phyloP scores from a whole-genome alignment of 2,113 vertebrate genomes.

The Chlorodrepanis virens region DNA sequence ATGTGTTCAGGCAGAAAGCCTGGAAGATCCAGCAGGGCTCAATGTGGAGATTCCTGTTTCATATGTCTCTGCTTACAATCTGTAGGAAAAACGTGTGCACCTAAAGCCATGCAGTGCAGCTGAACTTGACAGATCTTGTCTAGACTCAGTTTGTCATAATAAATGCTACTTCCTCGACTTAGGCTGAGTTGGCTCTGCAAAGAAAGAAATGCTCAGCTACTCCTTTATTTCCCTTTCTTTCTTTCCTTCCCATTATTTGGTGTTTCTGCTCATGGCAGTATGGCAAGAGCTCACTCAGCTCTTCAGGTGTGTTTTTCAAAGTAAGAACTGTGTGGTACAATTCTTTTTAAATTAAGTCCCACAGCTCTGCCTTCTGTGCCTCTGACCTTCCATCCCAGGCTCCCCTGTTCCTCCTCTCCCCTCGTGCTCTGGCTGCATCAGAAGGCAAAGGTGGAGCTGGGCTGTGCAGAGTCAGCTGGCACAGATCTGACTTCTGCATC shows the following conservation, averaged over 20 bases:
- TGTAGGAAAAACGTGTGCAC: background rate
- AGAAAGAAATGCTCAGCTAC: background rate
- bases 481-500: background rate
- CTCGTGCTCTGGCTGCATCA: background rate
- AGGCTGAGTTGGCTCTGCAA: background rate
- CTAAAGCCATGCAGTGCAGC: background rate
- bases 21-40: background rate
- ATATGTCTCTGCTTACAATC: background rate
- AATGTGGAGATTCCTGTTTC: background rate
- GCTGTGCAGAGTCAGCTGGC: background rate
- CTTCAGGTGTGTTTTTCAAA: background rate
- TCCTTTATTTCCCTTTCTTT: background rate
- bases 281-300: background rate
- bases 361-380: background rate
- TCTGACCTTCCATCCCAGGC: background rate
- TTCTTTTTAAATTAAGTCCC: background rate
- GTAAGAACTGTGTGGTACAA: background rate
- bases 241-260: background rate
- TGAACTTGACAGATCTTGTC: slow-evolving; percentile 19
- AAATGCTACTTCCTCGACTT: background rate
- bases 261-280: background rate
- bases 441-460: background rate
- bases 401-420: background rate
- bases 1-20: background rate
- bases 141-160: slow-evolving; percentile 34